Evolutionary conservation across 2,113 vertebrate species (phyloP), one percentile per base, ranked within the genome.

Genomic region (Synchiropus splendidus): DNA sequence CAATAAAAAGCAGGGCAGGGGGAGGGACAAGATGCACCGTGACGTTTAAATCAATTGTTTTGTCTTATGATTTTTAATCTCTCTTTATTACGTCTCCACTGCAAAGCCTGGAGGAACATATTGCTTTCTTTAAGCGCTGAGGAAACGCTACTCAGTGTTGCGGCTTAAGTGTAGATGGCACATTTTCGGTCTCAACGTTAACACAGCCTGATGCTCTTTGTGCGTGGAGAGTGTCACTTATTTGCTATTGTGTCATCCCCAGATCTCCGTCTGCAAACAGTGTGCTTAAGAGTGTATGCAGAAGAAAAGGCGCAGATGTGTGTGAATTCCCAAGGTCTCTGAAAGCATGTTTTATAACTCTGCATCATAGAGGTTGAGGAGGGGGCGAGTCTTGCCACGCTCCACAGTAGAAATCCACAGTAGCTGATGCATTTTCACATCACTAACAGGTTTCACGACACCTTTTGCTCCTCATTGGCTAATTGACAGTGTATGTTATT

Each of bases 31-130:
- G 38, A 64, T 64, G 67, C 61, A 64, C 64, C 61, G 58, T 79
- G 74, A 80, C 75, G 78, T 80, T 81, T 73, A 75, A 81, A 83
- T 75, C 78, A 80, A 83, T 82, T 64, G 60, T 62, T 75, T 61
- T 59, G 49, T 61, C 52, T 49, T 66, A 64, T 64, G 52, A 72
- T 72, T 76, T 68, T 75, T 43, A 64, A 75, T 62, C 48, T 44
- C 50, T 78, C 61, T 74, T 79, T 82, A 77, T 79, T 66, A 61
- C 39, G 52, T 65, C 48, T 41, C 57, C 30, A 30, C 39, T 9
- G 55, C 46, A 36, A 38, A 14, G 50, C 42, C 52, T 16, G 18
- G 36, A 56, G 48, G 31, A 52, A 49, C 54, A 45, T n/a, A 44
- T 30, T 14, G 2, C 21, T 53, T 63, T 46, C 40, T 50, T 31